These are phyloP conservation scores for Rallus crepitans DNA, from an alignment of 2,797 vertebrate genomes.

Conservation along the genomic window DNA sequence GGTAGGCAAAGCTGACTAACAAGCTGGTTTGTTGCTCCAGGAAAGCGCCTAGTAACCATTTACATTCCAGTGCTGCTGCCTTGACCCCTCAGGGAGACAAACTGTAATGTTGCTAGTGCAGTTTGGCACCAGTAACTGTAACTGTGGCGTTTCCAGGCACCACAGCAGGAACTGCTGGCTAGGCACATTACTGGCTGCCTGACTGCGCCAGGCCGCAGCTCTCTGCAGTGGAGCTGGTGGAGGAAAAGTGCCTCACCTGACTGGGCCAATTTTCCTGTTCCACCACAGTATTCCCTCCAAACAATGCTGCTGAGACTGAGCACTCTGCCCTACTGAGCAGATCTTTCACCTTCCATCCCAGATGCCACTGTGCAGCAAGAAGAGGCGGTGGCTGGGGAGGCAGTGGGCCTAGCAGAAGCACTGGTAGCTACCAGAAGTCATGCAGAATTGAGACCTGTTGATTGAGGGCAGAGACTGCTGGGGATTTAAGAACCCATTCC, in stretches of 20 bases:
- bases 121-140: background rate
- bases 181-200: background rate
- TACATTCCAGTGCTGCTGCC: background rate
- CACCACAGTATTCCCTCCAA: background rate
- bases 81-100: accelerated
- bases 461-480: background rate
- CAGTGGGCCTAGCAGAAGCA: background rate
- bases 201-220: background rate
- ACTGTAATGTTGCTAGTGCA: accelerated
- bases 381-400: background rate
- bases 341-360: background rate
- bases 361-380: background rate
- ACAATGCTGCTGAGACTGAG: background rate
- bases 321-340: background rate
- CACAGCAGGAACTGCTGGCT: accelerated
- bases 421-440: background rate
- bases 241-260: background rate
- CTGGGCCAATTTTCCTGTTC: background rate
- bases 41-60: background rate
- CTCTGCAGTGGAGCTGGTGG: background rate
- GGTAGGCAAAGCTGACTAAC: background rate
- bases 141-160: background rate
- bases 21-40: background rate
- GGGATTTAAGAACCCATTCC: background rate
- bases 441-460: background rate